Evolutionary conservation across 1,140 invertebrate species (phyloP).

Genomic region (Pseudomyrmex flavicornis): DNA sequence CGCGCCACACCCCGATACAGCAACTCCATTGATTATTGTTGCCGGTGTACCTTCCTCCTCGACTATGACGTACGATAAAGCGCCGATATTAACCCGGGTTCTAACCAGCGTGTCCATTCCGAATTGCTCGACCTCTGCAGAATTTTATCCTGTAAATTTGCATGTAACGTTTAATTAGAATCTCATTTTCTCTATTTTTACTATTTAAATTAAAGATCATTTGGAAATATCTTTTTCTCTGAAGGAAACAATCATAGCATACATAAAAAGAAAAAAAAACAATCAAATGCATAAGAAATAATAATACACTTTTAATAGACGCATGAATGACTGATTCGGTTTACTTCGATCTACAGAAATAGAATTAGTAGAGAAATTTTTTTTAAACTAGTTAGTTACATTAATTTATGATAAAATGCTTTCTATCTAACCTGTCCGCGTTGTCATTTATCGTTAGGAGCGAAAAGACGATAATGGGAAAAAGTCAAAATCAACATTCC

Average conservation of each 20-base stretch:
- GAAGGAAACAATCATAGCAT: not conserved
- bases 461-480: slow-evolving; percentile 21
- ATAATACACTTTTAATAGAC: not conserved
- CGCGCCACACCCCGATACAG: slow-evolving; percentile 82
- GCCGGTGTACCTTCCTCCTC: slow-evolving; percentile 76
- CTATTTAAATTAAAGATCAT: too few relatives aligned
- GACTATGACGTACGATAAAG: slow-evolving; percentile 68
- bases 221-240: too few relatives aligned
- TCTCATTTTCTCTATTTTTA: too few relatives aligned
- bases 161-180: too few relatives aligned
- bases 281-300: not conserved
- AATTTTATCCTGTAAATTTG: slow-evolving; percentile 20
- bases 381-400: not conserved
- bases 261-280: not conserved
- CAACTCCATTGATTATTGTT: slow-evolving; percentile 83
- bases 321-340: not conserved
- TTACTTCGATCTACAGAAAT: not conserved
- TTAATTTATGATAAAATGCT: slow-evolving; percentile 11
- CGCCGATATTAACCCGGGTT: slow-evolving; percentile 51
- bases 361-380: not conserved
- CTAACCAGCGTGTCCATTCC: slow-evolving; percentile 39
- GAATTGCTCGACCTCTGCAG: slow-evolving; percentile 45
- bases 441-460: slow-evolving; percentile 11
- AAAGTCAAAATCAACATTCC: slow-evolving; percentile 30
- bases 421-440: slow-evolving; percentile 1